A percentile compares a stretch with the other conserved stretches of the same genome.
phyloP scores from a whole-genome alignment of 2,797 vertebrate genomes.

The Antrozous pallidus region DNA sequence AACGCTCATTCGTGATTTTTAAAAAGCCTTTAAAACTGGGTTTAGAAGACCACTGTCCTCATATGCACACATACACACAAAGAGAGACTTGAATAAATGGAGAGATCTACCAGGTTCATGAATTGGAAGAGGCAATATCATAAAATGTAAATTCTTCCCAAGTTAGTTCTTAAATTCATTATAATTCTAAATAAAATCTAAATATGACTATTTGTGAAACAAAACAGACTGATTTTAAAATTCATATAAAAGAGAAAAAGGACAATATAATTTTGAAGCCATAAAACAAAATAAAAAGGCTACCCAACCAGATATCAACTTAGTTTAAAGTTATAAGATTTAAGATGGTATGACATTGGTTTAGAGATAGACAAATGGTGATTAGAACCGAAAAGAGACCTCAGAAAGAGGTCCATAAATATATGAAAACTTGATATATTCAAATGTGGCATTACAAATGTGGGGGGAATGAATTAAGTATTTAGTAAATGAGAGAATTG shows the following conservation, averaged over 20 bases:
- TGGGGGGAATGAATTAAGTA: background rate
- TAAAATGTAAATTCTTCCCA: slow-evolving; percentile 4
- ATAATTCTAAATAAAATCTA: slow-evolving; percentile 24
- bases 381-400: background rate
- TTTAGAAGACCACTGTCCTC: background rate
- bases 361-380: background rate
- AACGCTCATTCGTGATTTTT: background rate
- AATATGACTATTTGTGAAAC: background rate
- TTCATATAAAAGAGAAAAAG: background rate
- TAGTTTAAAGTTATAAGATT: background rate
- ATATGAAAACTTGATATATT: background rate
- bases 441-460: background rate
- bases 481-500: background rate
- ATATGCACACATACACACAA: background rate
- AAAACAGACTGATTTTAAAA: background rate
- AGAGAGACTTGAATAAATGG: background rate
- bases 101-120: background rate
- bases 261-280: background rate
- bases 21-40: background rate
- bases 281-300: background rate
- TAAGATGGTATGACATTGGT: background rate
- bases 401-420: background rate
- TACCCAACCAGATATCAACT: background rate
- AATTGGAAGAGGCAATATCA: background rate
- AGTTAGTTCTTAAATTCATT: background rate